Base-by-base conservation (phyloP, 2,888 invertebrate genomes). In the Apamea monoglypha region DNA sequence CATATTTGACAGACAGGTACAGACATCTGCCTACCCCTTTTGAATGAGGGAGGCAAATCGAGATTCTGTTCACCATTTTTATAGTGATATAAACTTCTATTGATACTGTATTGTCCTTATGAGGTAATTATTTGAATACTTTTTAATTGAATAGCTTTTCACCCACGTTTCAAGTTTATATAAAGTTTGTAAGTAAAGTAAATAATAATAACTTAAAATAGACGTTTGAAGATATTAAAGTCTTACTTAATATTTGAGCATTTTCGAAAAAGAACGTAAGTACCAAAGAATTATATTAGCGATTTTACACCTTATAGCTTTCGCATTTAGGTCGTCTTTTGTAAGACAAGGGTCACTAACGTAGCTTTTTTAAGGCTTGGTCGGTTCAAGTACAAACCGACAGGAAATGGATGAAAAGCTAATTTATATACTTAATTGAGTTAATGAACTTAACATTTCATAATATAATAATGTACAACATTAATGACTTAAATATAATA, bases 391-490 rank as follows among this genome's bases (percentile, higher is more conserved):
- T 64, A 53, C 36, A n/a, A n/a, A n/a, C n/a, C n/a, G n/a, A n/a
- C n/a, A 75, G 2, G 50, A 29, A 36, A 67, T 64, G 36, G 74
- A 16, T 50, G 53, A 77, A 76, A 81, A 81, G 32, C 64, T 69
- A 29, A 61, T 32, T 25, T n/a, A 32, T 32, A 82, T 75, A n/a
- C 44, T 67, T 82, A 29, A 63, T 56, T 72, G 29, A 40, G 32
- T 83, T 61, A 81, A 78, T 79, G 16, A 68, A 25, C 59, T 59
- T 36, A 78, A 78, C 6, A 63, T 1, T 32, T 61, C 12, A 32
- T 53, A 70, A 73, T 74, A 77, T 76, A 50, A 68, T 40, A 80
- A 84, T 87, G 59, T 89, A 88, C 81, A 83, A 76, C 32, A 78
- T 68, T 70, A 82, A 75, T 71, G 70, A 78, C 59, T 72, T 69